Evolutionary conservation across 2,888 invertebrate species (phyloP), one percentile per base, ranked within the genome.

Genomic region (Drosophila quinaria): DNA sequence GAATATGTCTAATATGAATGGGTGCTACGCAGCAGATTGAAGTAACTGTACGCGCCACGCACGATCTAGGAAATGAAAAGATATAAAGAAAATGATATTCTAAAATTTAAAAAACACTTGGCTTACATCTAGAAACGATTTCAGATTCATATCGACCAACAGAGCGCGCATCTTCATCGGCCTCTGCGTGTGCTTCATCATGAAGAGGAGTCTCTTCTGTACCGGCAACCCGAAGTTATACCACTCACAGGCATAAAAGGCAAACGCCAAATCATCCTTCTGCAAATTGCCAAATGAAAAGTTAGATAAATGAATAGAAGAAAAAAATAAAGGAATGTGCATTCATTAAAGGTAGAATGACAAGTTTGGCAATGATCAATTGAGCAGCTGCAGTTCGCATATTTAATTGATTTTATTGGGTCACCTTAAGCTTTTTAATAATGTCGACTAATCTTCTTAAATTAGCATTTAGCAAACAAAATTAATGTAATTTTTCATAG

Each of bases 31-130:
- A 91, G 56, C 35, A 91, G 72, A 63, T 85, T 91, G 50, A 91
- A 91, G 72, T 91, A 91, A 52, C 91, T 91, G 63, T 90, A 91
- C 5, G 92, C 89, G 5, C 91, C 92, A 44, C 90, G 87, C 31
- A 90, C 77, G 37, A 91, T 90, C 91, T 91, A 52, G 1, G 66
- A 69, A 70, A 42, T 35, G 9, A 42, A 3, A 15, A 6, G 2
- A 37, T 10, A 52, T 22, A 2, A 10, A 17, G 10, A 61, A 4
- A 4, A n/a, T 35, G 0, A 29, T 35, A n/a, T 39, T 11, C 9
- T 9, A 19, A n/a, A 35, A 19, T 5, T 17, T 5, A 9, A 8
- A 11, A 19, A 33, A 17, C 1, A 17, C 2, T 6, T n/a, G 2
- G 0, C 70, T 63, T 69, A 91, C 91, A 52, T 91, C 87, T 13